Evolutionary conservation across 1,140 invertebrate genomes (phyloP), one percentile per base, ranked within the genome.

Genomic region (Dendroctonus ponderosae): DNA sequence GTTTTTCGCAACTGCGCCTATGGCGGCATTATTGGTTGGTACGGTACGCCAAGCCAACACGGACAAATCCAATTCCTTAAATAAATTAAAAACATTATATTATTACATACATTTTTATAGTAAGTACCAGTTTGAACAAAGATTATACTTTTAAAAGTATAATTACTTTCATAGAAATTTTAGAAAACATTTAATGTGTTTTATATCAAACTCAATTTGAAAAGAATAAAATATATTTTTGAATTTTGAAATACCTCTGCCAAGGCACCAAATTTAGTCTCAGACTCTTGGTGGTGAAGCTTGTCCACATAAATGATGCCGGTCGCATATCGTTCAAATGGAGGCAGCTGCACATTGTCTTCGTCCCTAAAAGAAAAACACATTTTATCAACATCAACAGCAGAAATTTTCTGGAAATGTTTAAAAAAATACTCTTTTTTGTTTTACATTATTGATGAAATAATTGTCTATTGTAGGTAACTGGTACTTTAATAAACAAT

Each of bases 241-340:
- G 14, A 49, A 50, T 26, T n/a, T 40, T 58, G 6, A 41, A 6
- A 38, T 53, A 61, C 65, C 71, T 87, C 82, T 65, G 94, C 93
- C 67, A 98, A 81, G 59, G 86, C 85, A 63, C 85, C 82, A 77
- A 99, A 98, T 58, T 89, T 85, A 58, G 85, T 81, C 79, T 98
- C 94, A 41, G 88, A 89, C 71, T 92, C 85, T 66, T 87, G 82
- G 71, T 93, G 89, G 71, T 92, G 90, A 9, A 89, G 82, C 74
- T 90, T 89, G 76, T 97, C 93, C 73, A 98, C 81, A 79, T 95
- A 99, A 70, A 98, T 85, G 58, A 99, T 94, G 58, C 97, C 97
- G 8, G 96, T 98, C 43, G 96, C 97, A 82, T 99, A 99, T 70
- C 87, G 82, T 7, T 96, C 96, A 71, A 88, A 86, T 38, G 87